A percentile compares a stretch with the other conserved stretches of the same genome.
phyloP scores from a whole-genome alignment of 2,888 invertebrate genomes.

The Limenitis camilla region DNA sequence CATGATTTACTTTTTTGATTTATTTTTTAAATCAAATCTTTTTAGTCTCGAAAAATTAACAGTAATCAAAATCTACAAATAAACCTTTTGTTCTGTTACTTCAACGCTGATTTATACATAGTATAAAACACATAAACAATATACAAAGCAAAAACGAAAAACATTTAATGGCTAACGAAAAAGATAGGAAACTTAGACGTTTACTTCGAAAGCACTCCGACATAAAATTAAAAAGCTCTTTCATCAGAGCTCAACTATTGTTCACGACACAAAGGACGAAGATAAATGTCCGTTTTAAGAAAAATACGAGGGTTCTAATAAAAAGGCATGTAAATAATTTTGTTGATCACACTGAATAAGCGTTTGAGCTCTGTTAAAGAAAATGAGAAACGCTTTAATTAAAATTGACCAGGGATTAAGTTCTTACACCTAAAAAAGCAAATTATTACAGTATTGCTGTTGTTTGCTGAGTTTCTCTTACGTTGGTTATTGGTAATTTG shows the following conservation, averaged over 20 bases:
- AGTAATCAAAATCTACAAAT: no score
- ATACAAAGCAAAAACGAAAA: constrained; percentile 12
- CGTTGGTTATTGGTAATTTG: no score
- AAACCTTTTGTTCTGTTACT: no score
- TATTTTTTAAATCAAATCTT: no score
- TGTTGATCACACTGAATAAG: neutral
- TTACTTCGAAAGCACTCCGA: constrained; percentile 25
- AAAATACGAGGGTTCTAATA: constrained; percentile 7
- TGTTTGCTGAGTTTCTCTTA: no score
- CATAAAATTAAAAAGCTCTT: constrained; percentile 40
- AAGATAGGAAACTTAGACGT: constrained; percentile 27
- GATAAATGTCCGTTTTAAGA: constrained; percentile 15
- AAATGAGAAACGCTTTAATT: neutral
- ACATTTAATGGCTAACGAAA: constrained; percentile 16
- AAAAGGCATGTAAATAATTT: constrained; percentile 5
- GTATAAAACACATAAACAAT: no score
- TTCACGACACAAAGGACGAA: constrained; percentile 33
- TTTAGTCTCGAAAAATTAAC: no score
- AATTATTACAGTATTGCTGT: no score
- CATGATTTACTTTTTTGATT: no score
- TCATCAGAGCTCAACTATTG: constrained; percentile 30
- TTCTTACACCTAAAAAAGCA: no score
- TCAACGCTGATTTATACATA: no score
- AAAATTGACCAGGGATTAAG: no score
- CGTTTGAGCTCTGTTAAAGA: neutral